Evolutionary conservation across 1,140 invertebrate genomes (phyloP).

Genomic region (Drosophila watanabei): DNA sequence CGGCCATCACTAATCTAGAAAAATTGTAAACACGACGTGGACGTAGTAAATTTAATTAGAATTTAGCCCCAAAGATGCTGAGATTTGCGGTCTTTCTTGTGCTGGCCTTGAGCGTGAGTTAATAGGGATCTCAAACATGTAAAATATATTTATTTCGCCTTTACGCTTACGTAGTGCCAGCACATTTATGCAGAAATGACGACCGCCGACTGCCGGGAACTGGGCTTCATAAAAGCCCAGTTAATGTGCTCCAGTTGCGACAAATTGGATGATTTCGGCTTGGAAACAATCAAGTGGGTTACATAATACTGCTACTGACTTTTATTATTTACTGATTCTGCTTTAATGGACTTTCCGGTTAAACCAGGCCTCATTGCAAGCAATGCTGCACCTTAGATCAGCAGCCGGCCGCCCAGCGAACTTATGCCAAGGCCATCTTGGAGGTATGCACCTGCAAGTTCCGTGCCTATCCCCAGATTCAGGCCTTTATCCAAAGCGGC

Average conservation of each 20-base stretch:
- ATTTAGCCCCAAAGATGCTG: conserved; percentile 50
- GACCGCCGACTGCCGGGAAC: conserved; percentile 90
- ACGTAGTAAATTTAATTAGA: conserved; percentile 59
- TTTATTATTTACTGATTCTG: not conserved
- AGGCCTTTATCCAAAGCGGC: conserved; percentile 97
- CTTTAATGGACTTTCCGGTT: not conserved
- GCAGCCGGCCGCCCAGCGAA: conserved; percentile 89
- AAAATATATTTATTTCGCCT: not conserved
- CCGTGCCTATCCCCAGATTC: conserved; percentile 97
- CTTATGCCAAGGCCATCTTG: conserved; percentile 93
- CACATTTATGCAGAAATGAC: conserved; percentile 60
- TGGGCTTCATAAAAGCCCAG: conserved; percentile 95
- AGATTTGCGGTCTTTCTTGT: conserved; percentile 31
- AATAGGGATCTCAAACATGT: fast-evolving
- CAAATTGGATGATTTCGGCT: conserved; percentile 91
- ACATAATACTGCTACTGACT: not conserved
- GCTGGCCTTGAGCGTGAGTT: conserved; percentile 46
- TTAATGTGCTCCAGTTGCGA: conserved; percentile 96
- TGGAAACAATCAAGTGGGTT: conserved; percentile 89
- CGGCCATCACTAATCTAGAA: conserved; percentile 5
- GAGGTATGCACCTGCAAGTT: conserved; percentile 98
- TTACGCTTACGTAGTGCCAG: conserved; percentile 24
- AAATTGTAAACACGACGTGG: conserved; percentile 75
- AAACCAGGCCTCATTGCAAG: conserved; percentile 90
- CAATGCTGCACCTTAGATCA: conserved; percentile 90